These are phyloP conservation scores for Ceryle rudis DNA, from an alignment of 2,797 vertebrate genomes.

Conservation along the genomic window DNA sequence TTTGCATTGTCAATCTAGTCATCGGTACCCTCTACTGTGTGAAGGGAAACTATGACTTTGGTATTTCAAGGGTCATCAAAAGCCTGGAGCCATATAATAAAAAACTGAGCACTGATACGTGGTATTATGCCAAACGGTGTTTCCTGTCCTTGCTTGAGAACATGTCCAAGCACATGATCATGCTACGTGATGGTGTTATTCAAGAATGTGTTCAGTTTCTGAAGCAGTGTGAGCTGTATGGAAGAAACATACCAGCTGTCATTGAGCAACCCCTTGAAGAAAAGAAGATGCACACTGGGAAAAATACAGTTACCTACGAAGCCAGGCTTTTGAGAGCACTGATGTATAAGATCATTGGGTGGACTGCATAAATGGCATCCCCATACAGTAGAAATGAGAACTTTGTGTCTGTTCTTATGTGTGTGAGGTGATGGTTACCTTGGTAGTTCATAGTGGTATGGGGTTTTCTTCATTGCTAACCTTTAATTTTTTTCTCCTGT, in stretches of 20 bases:
- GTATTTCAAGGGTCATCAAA: slow-evolving; percentile 95
- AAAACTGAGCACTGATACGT: slow-evolving; percentile 95
- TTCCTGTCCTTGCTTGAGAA: slow-evolving; percentile 96
- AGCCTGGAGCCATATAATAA: slow-evolving; percentile 96
- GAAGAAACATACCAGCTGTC: slow-evolving; percentile 86
- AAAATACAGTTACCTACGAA: slow-evolving; percentile 94
- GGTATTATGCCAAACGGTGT: slow-evolving; percentile 97
- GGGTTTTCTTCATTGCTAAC: not conserved
- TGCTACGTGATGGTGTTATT: slow-evolving; percentile 88
- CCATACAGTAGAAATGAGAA: not conserved
- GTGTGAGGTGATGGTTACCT: not conserved
- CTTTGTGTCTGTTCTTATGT: not conserved
- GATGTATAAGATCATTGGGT: slow-evolving; percentile 90
- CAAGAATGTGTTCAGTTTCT: slow-evolving; percentile 93
- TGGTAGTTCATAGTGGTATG: not conserved
- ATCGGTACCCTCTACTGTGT: slow-evolving; percentile 97
- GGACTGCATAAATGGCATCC: slow-evolving; percentile 80
- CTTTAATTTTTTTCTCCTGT: not conserved
- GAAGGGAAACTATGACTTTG: slow-evolving; percentile 96
- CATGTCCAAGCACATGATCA: slow-evolving; percentile 94
- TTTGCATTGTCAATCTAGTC: slow-evolving; percentile 97
- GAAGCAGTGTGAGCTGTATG: slow-evolving; percentile 89
- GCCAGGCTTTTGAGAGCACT: slow-evolving; percentile 90
- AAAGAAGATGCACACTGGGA: slow-evolving; percentile 86
- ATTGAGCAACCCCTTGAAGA: slow-evolving; percentile 94